Percentiles rank a stretch among this genome's conserved stretches.
Conservation (phyloP, 2,888 invertebrate species). For the Sepiola atlantica region DNA sequence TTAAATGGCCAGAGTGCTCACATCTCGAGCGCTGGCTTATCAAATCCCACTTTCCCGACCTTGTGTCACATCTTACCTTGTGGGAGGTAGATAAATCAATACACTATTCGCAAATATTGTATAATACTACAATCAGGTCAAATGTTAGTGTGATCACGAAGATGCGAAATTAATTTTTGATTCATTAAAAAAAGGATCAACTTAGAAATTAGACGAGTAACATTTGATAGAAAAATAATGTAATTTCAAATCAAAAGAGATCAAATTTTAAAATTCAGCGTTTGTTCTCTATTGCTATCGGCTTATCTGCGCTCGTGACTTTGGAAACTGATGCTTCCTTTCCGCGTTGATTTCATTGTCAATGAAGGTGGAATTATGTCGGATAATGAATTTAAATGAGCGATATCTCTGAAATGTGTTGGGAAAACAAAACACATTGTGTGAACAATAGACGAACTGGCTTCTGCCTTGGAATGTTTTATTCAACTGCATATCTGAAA, state of each 20-base stretch:
- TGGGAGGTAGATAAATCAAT: too few species aligned
- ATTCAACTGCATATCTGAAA: background rate
- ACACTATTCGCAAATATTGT: background rate
- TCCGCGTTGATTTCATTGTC: background rate
- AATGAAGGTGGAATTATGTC: background rate
- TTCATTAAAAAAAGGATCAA: background rate
- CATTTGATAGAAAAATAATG: background rate
- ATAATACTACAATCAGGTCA: background rate
- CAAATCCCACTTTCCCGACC: too few species aligned
- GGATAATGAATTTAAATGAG: background rate
- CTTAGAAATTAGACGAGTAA: background rate
- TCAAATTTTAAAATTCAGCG: background rate
- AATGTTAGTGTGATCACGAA: background rate
- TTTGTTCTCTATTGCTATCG: background rate
- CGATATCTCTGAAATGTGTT: background rate
- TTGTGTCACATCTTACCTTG: too few species aligned
- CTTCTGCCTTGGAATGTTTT: background rate
- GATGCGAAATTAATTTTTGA: background rate
- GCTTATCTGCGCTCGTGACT: background rate
- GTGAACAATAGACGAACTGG: background rate
- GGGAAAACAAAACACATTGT: background rate
- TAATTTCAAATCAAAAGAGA: background rate
- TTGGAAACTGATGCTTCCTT: background rate
- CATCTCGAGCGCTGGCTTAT: too few species aligned
- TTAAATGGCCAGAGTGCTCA: too few species aligned